A percentile compares a stretch with the other conserved stretches of the same genome.
phyloP scores from a whole-genome alignment of 1,140 invertebrate genomes.

The Drosophila setifemur region DNA sequence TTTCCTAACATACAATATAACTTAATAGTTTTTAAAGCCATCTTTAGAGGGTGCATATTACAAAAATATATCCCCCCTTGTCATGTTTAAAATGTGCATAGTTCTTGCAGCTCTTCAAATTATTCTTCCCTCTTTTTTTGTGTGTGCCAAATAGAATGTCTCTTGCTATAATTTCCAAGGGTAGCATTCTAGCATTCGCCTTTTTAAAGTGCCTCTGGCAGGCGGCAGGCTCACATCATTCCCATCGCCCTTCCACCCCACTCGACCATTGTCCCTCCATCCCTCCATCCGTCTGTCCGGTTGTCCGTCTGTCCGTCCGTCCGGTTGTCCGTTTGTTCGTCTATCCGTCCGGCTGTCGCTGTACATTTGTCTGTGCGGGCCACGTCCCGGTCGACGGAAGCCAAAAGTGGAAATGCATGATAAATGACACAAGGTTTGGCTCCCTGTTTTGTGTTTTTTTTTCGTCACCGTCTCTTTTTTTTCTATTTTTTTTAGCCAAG shows the following conservation, averaged over 20 bases:
- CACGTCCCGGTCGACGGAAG: constrained; percentile 72
- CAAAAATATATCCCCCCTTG: too few relatives aligned
- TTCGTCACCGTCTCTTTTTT: background rate
- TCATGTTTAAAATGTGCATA: too few relatives aligned
- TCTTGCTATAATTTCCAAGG: constrained; percentile 5
- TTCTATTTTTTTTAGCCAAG: background rate
- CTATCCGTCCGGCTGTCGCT: constrained; percentile 30
- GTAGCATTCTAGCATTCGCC: background rate
- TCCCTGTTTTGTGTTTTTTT: constrained; percentile 2
- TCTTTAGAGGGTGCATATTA: too few relatives aligned
- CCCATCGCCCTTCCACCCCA: constrained; percentile 18
- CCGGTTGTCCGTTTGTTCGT: constrained; percentile 6
- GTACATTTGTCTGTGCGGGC: constrained; percentile 67
- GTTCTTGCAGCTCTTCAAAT: too few relatives aligned
- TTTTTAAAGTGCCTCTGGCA: background rate
- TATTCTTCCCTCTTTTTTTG: too few relatives aligned
- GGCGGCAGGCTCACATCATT: constrained; percentile 15
- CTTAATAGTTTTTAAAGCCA: too few relatives aligned
- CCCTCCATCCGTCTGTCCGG: background rate
- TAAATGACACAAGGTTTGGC: constrained; percentile 74
- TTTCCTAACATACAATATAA: background rate
- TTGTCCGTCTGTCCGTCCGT: background rate
- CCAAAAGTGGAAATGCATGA: constrained; percentile 81
- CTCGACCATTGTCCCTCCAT: constrained; percentile 15
- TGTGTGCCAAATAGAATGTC: too few relatives aligned